These are phyloP conservation scores for Octomys mimax DNA, from an alignment of 2,797 vertebrate species.

Conservation along the genomic window DNA sequence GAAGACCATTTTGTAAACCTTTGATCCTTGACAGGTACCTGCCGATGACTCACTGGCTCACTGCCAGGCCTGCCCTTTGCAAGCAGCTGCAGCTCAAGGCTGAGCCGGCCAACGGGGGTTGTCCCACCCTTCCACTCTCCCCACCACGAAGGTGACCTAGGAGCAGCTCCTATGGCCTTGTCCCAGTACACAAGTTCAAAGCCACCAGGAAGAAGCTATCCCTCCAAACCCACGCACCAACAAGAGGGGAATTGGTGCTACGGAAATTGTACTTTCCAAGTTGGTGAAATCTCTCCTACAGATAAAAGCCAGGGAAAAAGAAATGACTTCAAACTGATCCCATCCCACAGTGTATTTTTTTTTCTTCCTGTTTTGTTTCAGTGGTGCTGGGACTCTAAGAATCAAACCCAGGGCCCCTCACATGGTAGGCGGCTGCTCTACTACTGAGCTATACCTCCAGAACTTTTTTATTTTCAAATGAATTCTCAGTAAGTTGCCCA, in stretches of 20 bases:
- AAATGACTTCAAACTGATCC: background rate
- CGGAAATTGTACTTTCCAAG: background rate
- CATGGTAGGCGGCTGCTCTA: background rate
- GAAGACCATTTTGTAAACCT: background rate
- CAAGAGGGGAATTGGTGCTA: no score
- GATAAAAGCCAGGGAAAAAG: background rate
- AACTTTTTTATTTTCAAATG: background rate
- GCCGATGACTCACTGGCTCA: conserved; percentile 25
- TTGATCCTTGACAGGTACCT: background rate
- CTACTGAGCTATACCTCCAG: background rate
- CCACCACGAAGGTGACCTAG: rapidly evolving
- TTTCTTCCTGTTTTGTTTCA: background rate
- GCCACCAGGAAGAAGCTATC: background rate
- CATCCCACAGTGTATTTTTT: background rate
- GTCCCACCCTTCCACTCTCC: background rate
- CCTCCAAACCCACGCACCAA: background rate
- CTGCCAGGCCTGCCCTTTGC: background rate
- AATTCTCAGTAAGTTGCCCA: background rate
- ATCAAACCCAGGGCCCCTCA: background rate
- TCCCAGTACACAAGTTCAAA: background rate
- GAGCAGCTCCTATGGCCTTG: background rate
- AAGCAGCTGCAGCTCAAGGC: background rate
- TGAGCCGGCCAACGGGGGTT: background rate
- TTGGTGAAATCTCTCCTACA: background rate
- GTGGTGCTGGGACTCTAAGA: background rate